Base-by-base conservation (phyloP, 1,140 invertebrate genomes). In the Pectinophora gossypiella region DNA sequence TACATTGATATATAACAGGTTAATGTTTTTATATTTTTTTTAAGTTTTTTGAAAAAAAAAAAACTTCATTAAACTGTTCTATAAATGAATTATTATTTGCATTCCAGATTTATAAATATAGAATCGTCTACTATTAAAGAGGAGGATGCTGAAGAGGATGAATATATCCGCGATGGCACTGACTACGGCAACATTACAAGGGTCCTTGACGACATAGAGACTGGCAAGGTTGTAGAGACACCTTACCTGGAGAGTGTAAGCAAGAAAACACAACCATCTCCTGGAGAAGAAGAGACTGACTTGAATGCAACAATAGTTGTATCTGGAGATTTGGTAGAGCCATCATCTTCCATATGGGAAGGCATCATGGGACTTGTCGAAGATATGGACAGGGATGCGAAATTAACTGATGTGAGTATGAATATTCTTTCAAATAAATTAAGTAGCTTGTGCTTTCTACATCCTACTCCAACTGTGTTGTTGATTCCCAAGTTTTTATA, bases 21-120 rank as follows among this genome's bases (percentile, higher is more conserved):
- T n/a, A n/a, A n/a, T n/a, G n/a, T n/a, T n/a, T n/a, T n/a, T n/a
- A n/a, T n/a, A n/a, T n/a, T n/a, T n/a, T n/a, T n/a, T n/a, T n/a
- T n/a, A n/a, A n/a, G n/a, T n/a, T n/a, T n/a, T n/a, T n/a, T n/a
- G n/a, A n/a, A n/a, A n/a, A n/a, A n/a, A n/a, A n/a, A n/a, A n/a
- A n/a, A n/a, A n/a, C n/a, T n/a, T n/a, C n/a, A 16, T 15, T 40
- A 1, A 40, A 13, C 23, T 27, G 12, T 12, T 27, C 23, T 27
- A 27, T 27, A 27, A 27, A 6, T 9, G 15, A 12, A 19, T 21
- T 19, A 2, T n/a, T 44, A 3, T 44, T 15, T 5, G 35, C 7
- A 38, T 81, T 86, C 32, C 57, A 92, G 91, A 18, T 93, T 93
- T 75, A 89, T 93, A 47, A 92, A 92, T 78, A 91, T 94, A 72